Evolutionary conservation across 2,113 vertebrate genomes (phyloP), one percentile per base, ranked within the genome.

Genomic region (Lucifuga dentata): DNA sequence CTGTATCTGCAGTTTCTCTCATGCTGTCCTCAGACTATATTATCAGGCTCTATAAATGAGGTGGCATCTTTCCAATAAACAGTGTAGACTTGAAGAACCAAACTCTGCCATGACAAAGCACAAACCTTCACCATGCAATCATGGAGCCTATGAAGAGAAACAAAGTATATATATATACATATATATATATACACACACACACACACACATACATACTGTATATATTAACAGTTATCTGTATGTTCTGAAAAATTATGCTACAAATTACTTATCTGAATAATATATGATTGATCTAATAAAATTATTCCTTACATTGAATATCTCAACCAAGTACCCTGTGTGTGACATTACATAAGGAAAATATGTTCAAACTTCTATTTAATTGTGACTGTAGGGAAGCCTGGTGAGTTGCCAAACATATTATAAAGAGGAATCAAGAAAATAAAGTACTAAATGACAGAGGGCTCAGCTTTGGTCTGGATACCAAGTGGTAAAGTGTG

Each of bases 401-500:
- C 5, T 16, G 19, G 3, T 24, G n/a, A 21, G 16, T 4, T 6
- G 15, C 33, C 11, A 39, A 36, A 57, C 5, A 32, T 17, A 1
- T 39, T 8, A 46, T 32, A 10, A 41, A 48, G 24, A 63, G 29
- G 19, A 9, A 11, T 20, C 32, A n/a, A n/a, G n/a, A n/a, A n/a
- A n/a, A n/a, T n/a, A n/a, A n/a, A n/a, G n/a, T n/a, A n/a, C n/a
- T n/a, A n/a, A n/a, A n/a, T 12, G 0, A 12, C 39, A 2, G 36
- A 36, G 16, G 13, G 20, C 4, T 56, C 6, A 17, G 32, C 24
- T 67, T 57, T 12, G 44, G 32, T 26, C 44, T 52, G 12, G 29
- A 59, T 26, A 63, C 41, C 15, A 83, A 58, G 41, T 70, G 50
- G 50, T 40, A 58, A 46, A 56, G n/a, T 29, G 24, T 39, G 49